These are phyloP conservation scores for Monochamus saltuarius DNA, from an alignment of 1,140 invertebrate genomes.

Conservation along the genomic window DNA sequence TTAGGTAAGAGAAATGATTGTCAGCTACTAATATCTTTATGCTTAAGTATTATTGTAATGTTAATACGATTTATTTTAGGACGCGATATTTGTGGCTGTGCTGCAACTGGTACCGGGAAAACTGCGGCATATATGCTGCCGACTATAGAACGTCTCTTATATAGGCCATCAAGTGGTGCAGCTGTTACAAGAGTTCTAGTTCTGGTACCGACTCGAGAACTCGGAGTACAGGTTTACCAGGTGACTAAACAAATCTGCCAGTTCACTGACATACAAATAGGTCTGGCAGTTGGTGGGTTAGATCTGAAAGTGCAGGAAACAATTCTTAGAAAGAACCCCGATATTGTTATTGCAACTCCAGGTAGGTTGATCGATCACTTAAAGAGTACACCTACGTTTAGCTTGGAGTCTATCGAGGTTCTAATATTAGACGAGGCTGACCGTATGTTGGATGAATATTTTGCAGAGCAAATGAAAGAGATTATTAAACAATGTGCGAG, in stretches of 20 bases:
- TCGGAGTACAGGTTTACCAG: constrained; percentile 89
- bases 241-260: constrained; percentile 90
- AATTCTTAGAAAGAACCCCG: constrained; percentile 85
- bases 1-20: constrained; percentile 55
- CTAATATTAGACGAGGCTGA: constrained; percentile 95
- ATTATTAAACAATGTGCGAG: constrained; percentile 87
- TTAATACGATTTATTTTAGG: constrained; percentile 54
- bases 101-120: constrained; percentile 97
- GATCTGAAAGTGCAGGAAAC: constrained; percentile 93
- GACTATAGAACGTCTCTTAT: constrained; percentile 90
- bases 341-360: constrained; percentile 97
- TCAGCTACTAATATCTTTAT: constrained; percentile 3
- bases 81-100: constrained; percentile 92
- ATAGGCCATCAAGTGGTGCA: constrained; percentile 63
- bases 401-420: constrained; percentile 88
- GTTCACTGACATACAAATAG: constrained; percentile 80
- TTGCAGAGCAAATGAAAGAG: constrained; percentile 98
- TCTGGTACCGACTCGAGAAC: constrained; percentile 93
- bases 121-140: constrained; percentile 99
- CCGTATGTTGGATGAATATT: constrained; percentile 97
- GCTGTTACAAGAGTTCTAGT: constrained; percentile 85
- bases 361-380: constrained; percentile 96
- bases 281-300: constrained; percentile 86
- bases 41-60: background rate
- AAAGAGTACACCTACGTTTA: constrained; percentile 93